A percentile compares a stretch with the other conserved stretches of the same genome.
phyloP scores from a whole-genome alignment of 2,888 invertebrate genomes.

The Xestia c-nigrum region DNA sequence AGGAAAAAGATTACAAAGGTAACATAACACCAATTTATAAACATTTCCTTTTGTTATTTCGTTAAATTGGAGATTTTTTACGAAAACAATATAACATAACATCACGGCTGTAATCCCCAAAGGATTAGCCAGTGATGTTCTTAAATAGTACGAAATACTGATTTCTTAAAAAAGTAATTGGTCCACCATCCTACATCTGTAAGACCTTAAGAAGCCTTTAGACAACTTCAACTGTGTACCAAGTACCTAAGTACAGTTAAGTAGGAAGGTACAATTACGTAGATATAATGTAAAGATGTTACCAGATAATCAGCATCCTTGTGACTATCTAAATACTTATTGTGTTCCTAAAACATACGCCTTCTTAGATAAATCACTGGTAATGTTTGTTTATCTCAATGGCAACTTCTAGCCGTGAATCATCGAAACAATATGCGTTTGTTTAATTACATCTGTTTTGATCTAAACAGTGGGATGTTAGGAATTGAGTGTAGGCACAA shows the following conservation, averaged over 20 bases:
- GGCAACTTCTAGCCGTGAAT: constrained; percentile 64
- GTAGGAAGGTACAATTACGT: constrained; percentile 25
- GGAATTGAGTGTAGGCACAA: constrained; percentile 63
- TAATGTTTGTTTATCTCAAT: constrained; percentile 63
- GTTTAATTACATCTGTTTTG: constrained; percentile 57
- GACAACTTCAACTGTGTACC: not conserved
- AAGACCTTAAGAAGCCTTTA: not conserved
- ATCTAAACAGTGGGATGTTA: constrained; percentile 61
- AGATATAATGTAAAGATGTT: constrained; percentile 25
- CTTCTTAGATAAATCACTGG: constrained; percentile 59
- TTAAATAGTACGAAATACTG: not conserved
- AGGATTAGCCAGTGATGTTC: not conserved
- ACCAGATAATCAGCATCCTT: constrained; percentile 53
- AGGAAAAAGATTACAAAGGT: not conserved
- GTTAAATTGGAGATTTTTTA: not conserved
- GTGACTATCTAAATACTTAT: constrained; percentile 53
- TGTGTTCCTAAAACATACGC: constrained; percentile 61
- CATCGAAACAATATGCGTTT: constrained; percentile 63
- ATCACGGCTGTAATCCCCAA: not conserved
- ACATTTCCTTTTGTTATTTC: not conserved
- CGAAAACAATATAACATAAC: not conserved
- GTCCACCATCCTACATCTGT: not conserved
- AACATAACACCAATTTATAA: not conserved
- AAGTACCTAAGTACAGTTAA: not conserved
- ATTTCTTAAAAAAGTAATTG: not conserved